Evolutionary conservation across 2,888 invertebrate species (phyloP), one percentile per base, ranked within the genome.

Genomic region (Mongoloraphidia duomilia): DNA sequence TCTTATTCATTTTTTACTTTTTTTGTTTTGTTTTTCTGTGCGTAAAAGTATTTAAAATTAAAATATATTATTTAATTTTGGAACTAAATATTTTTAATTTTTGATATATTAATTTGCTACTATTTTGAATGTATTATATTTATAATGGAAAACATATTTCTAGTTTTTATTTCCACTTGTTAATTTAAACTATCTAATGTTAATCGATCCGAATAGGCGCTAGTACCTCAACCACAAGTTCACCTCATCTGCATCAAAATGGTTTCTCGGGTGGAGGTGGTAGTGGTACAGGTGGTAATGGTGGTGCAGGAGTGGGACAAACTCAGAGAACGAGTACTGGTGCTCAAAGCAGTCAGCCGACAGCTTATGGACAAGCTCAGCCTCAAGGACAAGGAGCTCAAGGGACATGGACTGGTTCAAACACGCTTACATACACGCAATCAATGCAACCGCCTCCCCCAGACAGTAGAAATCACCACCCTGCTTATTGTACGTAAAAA

Each of bases 361-460:
- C 39, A 34, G 40, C 34, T 11, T 41, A 41, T 13, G 54, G 40
- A 11, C 42, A 42, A 42, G n/a, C 12, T 17, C 41, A 47, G 17
- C 37, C 38, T 13, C 46, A 44, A 37, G 43, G 41, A 41, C 41
- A 38, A 34, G 43, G 37, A 39, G 45, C 35, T 41, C 45, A 74
- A 64, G 82, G 81, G 34, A 84, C 84, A 6, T 91, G 91, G 90
- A 87, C 86, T 3, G 90, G 91, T 14, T 86, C 83, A 55, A 92
- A 87, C 67, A 94, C 93, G 33, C 76, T 93, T 49, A 90, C 91
- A 14, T 94, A 94, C 66, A 92, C 91, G 43, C 91, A 91, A 68
- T 89, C 87, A 53, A 84, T 86, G 82, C 84, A 83, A 60, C 82
- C 84, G 12, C 82, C 82, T 2, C 82, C 84, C 12, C 82, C 82